A percentile compares a stretch with the other conserved stretches of the same genome.
Evolutionary conservation across 2,113 vertebrate genomes (phyloP).

Genomic region (Antechinus stuartii): DNA sequence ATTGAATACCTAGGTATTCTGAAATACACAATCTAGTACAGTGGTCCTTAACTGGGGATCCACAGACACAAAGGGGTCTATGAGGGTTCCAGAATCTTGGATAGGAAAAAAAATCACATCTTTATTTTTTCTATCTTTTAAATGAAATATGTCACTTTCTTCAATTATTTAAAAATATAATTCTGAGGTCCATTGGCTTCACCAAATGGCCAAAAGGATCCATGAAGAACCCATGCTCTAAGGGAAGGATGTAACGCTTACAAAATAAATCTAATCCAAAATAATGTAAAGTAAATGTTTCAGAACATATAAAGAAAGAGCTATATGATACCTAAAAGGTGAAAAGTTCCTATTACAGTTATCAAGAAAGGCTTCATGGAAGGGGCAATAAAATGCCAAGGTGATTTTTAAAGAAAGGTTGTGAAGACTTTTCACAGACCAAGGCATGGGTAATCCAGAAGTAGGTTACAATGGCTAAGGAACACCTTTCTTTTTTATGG

Average conservation of each 20-base stretch:
- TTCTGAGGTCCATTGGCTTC: background rate
- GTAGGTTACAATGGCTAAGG: background rate
- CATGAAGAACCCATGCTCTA: background rate
- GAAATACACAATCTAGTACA: background rate
- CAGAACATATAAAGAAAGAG: background rate
- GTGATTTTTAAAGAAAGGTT: background rate
- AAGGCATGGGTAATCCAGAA: background rate
- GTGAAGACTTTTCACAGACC: background rate
- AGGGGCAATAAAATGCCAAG: background rate
- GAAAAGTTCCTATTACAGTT: background rate
- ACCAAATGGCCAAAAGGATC: background rate
- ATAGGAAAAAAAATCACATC: background rate
- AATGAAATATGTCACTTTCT: background rate
- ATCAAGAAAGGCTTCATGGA: background rate
- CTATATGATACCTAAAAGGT: background rate
- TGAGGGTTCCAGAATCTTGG: background rate
- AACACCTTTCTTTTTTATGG: background rate
- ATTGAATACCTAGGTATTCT: background rate
- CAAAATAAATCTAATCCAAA: background rate
- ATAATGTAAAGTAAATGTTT: background rate
- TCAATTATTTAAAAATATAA: background rate
- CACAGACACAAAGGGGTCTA: background rate
- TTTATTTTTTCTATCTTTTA: background rate
- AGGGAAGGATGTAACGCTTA: background rate
- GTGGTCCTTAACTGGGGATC: background rate